These are phyloP conservation scores for Sorex araneus DNA, from an alignment of 2,113 vertebrate genomes.

Conservation along the genomic window DNA sequence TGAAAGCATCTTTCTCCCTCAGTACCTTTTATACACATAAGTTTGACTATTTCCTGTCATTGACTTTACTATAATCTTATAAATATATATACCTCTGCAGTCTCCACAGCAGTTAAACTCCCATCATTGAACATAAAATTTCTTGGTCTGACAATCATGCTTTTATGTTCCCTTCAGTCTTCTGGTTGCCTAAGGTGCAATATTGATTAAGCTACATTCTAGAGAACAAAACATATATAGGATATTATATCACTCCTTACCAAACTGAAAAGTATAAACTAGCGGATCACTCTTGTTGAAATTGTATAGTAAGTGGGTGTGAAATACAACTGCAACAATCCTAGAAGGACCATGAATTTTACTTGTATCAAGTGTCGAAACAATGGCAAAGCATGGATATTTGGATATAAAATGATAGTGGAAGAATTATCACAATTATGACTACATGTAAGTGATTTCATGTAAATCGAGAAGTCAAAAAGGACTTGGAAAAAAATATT, in stretches of 20 bases:
- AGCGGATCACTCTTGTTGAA: slow-evolving; percentile 83
- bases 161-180: slow-evolving; percentile 74
- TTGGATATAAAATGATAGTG: slow-evolving; percentile 15
- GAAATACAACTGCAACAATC: slow-evolving; percentile 81
- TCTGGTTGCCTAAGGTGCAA: slow-evolving; percentile 81
- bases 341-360: slow-evolving; percentile 77
- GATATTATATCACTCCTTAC: slow-evolving; percentile 83
- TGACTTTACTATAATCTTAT: slow-evolving; percentile 80
- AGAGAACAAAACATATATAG: slow-evolving; percentile 86
- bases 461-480: slow-evolving; percentile 31
- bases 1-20: slow-evolving; percentile 27
- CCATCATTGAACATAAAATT: slow-evolving; percentile 57
- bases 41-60: slow-evolving; percentile 61
- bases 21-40: slow-evolving; percentile 49
- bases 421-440: slow-evolving; percentile 63
- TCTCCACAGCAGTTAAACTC: slow-evolving; percentile 76
- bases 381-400: not conserved
- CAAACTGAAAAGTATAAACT: slow-evolving; percentile 82
- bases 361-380: slow-evolving; percentile 70
- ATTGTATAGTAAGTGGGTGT: slow-evolving; percentile 78
- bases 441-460: not conserved
- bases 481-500: slow-evolving; percentile 39
- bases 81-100: slow-evolving; percentile 71
- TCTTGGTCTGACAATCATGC: slow-evolving; percentile 70
- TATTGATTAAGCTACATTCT: slow-evolving; percentile 87